Percentiles rank a stretch among this genome's conserved stretches.
phyloP scores from a whole-genome alignment of 2,113 vertebrate species.

The Gallinago jamesoni region DNA sequence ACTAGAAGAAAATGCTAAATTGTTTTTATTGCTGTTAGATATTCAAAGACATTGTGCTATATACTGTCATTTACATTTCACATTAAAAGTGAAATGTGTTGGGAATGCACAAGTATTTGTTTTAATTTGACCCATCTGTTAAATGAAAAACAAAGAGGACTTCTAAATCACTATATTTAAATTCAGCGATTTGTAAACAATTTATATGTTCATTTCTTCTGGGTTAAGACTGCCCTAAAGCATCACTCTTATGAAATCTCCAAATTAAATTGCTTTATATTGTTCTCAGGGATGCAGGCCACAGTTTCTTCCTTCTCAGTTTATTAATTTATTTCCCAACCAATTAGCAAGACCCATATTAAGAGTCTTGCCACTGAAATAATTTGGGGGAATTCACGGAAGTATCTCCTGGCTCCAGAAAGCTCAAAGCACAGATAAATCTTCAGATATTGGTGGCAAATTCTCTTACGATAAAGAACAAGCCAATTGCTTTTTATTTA shows the following conservation, averaged over 20 bases:
- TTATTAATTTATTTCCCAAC: constrained; percentile 76
- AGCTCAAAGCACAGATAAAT: constrained; percentile 10
- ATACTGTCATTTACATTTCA: constrained; percentile 78
- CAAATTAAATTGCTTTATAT: constrained; percentile 68
- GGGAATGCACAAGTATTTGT: constrained; percentile 72
- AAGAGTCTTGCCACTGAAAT: constrained; percentile 39
- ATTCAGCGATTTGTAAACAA: constrained; percentile 77
- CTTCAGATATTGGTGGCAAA: not conserved
- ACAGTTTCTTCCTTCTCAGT: constrained; percentile 51
- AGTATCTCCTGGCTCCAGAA: constrained; percentile 23
- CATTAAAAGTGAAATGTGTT: constrained; percentile 75
- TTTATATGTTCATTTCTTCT: constrained; percentile 74
- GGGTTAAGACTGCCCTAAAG: constrained; percentile 76
- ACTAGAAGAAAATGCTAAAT: constrained; percentile 35
- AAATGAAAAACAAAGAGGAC: constrained; percentile 69
- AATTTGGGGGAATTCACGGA: not conserved
- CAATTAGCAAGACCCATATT: constrained; percentile 68
- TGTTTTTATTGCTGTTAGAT: constrained; percentile 69
- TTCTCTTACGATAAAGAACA: not conserved
- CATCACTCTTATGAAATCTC: constrained; percentile 69
- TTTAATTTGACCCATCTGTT: constrained; percentile 79
- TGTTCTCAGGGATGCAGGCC: constrained; percentile 55
- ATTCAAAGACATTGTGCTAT: constrained; percentile 62
- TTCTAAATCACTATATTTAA: constrained; percentile 73
- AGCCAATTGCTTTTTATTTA: not conserved